Percentiles rank a stretch among this genome's conserved stretches.
Evolutionary conservation across 1,140 invertebrate species (phyloP).

Genomic region (Drosophila willistoni): DNA sequence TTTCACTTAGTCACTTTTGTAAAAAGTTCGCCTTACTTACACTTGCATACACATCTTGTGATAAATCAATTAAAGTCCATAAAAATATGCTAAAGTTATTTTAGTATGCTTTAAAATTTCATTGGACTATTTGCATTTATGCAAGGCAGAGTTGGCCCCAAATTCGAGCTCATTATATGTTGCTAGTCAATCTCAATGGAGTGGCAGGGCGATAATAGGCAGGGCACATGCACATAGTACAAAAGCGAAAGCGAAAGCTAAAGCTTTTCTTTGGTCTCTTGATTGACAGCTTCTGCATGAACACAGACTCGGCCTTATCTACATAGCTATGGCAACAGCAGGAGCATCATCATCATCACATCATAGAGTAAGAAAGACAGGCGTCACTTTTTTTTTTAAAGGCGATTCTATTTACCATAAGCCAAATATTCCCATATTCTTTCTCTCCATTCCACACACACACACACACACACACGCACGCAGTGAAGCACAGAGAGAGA

Average conservation of each 20-base stretch:
- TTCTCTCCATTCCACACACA: neutral
- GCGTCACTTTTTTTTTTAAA: constrained; percentile 6
- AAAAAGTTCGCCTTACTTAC: no score
- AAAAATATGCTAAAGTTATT: no score
- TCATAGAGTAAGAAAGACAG: neutral
- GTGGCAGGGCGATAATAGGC: no score
- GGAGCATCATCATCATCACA: neutral
- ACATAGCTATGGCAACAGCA: constrained; percentile 4
- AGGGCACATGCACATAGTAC: neutral
- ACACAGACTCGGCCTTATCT: neutral
- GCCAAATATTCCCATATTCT: neutral
- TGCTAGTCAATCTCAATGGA: no score
- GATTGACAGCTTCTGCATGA: constrained; percentile 1
- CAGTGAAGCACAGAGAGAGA: neutral
- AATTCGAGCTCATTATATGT: no score
- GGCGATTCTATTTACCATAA: constrained; percentile 8
- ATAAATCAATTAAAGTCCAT: no score
- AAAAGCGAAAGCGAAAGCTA: neutral
- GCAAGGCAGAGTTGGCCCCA: no score
- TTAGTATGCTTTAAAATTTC: no score
- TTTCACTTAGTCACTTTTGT: no score
- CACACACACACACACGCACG: no score
- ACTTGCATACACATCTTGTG: no score
- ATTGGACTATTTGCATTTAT: no score
- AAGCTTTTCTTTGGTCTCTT: neutral